A percentile compares a stretch with the other conserved stretches of the same genome.
These are phyloP conservation scores for Bujurquina vittata DNA, from an alignment of 2,113 vertebrate species.

Conservation along the genomic window DNA sequence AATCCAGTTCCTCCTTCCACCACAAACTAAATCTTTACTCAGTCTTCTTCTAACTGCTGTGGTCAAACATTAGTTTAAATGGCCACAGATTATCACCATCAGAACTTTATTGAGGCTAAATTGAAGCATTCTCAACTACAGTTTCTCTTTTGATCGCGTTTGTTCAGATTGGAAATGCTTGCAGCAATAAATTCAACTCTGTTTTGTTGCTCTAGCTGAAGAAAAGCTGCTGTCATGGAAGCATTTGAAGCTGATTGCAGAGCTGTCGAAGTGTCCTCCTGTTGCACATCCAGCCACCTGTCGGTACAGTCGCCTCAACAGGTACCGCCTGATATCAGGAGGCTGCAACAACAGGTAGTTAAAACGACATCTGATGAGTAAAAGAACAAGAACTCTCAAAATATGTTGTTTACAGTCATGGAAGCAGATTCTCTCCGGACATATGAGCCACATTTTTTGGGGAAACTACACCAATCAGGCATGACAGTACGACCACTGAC, in stretches of 20 bases:
- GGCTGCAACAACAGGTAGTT: conserved; percentile 92
- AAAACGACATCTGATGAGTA: not conserved
- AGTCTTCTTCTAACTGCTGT: not conserved
- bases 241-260: conserved; percentile 77
- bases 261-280: conserved; percentile 85
- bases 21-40: not conserved
- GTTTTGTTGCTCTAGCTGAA: not conserved
- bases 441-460: too few relatives aligned
- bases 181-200: not conserved
- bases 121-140: not conserved
- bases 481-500: too few relatives aligned
- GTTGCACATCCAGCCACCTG: conserved; percentile 77
- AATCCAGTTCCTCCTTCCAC: not conserved
- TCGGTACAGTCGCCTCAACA: conserved; percentile 73
- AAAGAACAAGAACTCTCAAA: too few relatives aligned
- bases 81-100: not conserved
- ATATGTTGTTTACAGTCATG: too few relatives aligned
- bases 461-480: too few relatives aligned
- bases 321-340: conserved; percentile 89
- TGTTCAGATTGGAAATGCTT: not conserved
- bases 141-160: not conserved
- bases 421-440: too few relatives aligned
- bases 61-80: not conserved
- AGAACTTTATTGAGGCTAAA: not conserved
- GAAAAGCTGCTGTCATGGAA: conserved; percentile 76